Evolutionary conservation across 2,888 invertebrate species (phyloP).

Genomic region (Drosophila ezoana): DNA sequence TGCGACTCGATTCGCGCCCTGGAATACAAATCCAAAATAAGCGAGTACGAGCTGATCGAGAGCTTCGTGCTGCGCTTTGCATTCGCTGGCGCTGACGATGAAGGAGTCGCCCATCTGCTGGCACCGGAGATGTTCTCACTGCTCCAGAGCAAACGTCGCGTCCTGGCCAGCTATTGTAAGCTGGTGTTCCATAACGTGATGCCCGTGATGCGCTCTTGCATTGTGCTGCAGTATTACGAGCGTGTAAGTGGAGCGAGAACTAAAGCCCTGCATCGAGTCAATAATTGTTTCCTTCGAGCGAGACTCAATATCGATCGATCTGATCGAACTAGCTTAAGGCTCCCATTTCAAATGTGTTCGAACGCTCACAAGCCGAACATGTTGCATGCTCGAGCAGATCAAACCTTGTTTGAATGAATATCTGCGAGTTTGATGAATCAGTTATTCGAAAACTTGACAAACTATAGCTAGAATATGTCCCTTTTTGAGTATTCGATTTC

Average conservation of each 20-base stretch:
- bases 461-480: too few species aligned
- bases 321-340: too few species aligned
- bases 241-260: slow-evolving; percentile 26
- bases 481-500: too few species aligned
- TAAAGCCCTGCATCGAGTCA: too few species aligned
- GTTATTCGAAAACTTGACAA: too few species aligned
- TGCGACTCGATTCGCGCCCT: neutral
- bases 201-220: slow-evolving; percentile 50
- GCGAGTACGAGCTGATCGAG: slow-evolving; percentile 44
- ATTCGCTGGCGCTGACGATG: slow-evolving; percentile 3
- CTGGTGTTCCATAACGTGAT: slow-evolving; percentile 48
- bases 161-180: slow-evolving; percentile 54
- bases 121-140: neutral
- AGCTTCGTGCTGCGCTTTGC: slow-evolving; percentile 28
- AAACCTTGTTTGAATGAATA: too few species aligned
- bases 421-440: too few species aligned
- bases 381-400: too few species aligned
- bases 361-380: too few species aligned
- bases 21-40: slow-evolving; percentile 30
- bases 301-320: too few species aligned
- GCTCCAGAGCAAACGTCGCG: slow-evolving; percentile 38
- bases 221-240: slow-evolving; percentile 45
- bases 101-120: neutral
- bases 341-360: too few species aligned
- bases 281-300: too few species aligned